Evolutionary conservation across 2,888 invertebrate species (phyloP).

Genomic region (Caenorhabditis parvicauda): DNA sequence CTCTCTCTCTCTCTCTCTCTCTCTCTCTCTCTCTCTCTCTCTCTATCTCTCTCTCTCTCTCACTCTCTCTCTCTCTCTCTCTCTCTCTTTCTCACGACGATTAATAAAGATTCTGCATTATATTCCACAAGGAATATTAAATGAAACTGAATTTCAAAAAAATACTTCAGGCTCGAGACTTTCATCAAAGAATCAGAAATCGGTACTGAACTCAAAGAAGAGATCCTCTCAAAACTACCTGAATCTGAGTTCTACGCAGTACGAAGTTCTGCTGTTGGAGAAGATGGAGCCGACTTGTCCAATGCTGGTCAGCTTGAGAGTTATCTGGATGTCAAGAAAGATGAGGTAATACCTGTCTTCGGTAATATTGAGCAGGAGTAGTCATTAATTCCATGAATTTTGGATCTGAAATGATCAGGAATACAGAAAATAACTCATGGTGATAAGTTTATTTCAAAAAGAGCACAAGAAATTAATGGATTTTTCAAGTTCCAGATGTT

Average conservation of each 20-base stretch:
- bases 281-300: slow-evolving; percentile 78
- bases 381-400: neutral
- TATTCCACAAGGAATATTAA: slow-evolving; percentile 42
- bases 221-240: slow-evolving; percentile 12
- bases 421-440: neutral
- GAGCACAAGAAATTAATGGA: neutral
- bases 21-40: neutral
- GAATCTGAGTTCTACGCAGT: slow-evolving; percentile 20
- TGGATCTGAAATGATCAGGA: no score
- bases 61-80: no score
- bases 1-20: neutral
- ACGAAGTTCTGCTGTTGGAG: slow-evolving; percentile 71
- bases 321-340: slow-evolving; percentile 70
- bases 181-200: slow-evolving; percentile 7
- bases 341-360: slow-evolving; percentile 1
- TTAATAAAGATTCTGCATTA: slow-evolving; percentile 23
- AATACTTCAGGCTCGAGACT: slow-evolving; percentile 11
- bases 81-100: no score
- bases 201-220: neutral
- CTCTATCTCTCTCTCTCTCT: no score
- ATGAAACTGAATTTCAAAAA: neutral
- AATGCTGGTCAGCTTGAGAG: slow-evolving; percentile 83
- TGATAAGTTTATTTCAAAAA: neutral
- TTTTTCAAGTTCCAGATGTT: neutral
- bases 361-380: neutral